Conservation (phyloP, 2,797 vertebrate genomes). For the Cercopithecus diana region DNA sequence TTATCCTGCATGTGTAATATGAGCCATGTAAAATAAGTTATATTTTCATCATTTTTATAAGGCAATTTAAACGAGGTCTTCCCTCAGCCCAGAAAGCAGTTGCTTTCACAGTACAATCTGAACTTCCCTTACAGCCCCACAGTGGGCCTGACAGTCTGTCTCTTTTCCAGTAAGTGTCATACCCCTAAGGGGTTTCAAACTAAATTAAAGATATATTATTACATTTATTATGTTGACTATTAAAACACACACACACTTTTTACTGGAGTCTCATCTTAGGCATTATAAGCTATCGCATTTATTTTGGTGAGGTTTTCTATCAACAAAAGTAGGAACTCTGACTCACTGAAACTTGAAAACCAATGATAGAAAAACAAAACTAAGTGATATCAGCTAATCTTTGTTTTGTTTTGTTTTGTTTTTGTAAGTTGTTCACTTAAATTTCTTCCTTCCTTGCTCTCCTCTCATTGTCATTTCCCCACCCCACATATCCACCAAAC, state of each 20-base stretch:
- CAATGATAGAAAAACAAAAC: neutral
- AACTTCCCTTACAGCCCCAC: neutral
- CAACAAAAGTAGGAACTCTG: neutral
- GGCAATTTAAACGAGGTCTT: neutral
- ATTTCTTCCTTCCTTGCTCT: neutral
- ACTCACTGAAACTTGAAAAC: constrained; percentile 39
- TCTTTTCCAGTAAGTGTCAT: neutral
- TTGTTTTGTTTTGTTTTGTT: neutral
- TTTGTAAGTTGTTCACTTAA: constrained; percentile 4
- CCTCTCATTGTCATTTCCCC: neutral
- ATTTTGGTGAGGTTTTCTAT: constrained; percentile 13
- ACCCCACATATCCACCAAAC: neutral
- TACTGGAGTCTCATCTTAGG: neutral
- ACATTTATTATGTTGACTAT: neutral
- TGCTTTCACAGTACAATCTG: neutral
- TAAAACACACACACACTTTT: neutral
- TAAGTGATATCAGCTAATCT: neutral
- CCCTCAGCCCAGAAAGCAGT: neutral
- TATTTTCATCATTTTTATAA: neutral
- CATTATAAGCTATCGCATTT: neutral
- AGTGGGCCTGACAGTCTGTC: neutral
- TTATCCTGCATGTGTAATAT: neutral
- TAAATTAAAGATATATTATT: neutral
- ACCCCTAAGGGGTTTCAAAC: neutral
- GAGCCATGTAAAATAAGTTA: neutral